A percentile compares a stretch with the other conserved stretches of the same genome.
These are phyloP conservation scores for Emys orbicularis DNA, from an alignment of 2,797 vertebrate genomes.

Conservation along the genomic window DNA sequence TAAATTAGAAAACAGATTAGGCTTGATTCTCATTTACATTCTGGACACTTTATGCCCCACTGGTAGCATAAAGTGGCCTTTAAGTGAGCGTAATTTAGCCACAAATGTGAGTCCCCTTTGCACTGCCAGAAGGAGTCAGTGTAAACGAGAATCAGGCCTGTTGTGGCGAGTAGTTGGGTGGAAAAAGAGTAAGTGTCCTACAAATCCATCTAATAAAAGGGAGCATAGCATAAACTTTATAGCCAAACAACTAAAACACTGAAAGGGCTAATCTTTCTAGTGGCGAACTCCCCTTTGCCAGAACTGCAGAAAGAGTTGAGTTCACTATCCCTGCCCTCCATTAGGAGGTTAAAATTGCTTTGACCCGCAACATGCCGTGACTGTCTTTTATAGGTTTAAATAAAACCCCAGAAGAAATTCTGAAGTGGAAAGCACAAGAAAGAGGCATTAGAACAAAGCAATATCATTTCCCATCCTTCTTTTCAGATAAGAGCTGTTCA, in stretches of 20 bases:
- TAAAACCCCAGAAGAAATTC: constrained; percentile 50
- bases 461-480: neutral
- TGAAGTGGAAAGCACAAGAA: constrained; percentile 8
- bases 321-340: constrained; percentile 52
- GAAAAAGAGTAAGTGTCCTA: too few relatives aligned
- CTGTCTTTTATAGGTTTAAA: constrained; percentile 53
- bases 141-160: too few relatives aligned
- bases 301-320: constrained; percentile 25
- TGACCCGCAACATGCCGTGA: constrained; percentile 36
- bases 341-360: constrained; percentile 42
- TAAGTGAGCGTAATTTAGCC: too few relatives aligned
- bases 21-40: too few relatives aligned
- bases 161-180: too few relatives aligned
- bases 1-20: too few relatives aligned
- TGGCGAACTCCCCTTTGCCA: constrained; percentile 41
- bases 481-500: neutral
- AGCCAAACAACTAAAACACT: constrained; percentile 15
- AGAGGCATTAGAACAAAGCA: neutral
- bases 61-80: too few relatives aligned
- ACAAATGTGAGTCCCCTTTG: too few relatives aligned
- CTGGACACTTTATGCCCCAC: too few relatives aligned
- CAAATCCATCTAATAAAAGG: neutral
- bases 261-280: constrained; percentile 42
- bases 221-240: constrained; percentile 42
- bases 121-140: too few relatives aligned